Evolutionary conservation across 2,797 vertebrate genomes (phyloP).

Genomic region (Lepilemur septentrionalis): DNA sequence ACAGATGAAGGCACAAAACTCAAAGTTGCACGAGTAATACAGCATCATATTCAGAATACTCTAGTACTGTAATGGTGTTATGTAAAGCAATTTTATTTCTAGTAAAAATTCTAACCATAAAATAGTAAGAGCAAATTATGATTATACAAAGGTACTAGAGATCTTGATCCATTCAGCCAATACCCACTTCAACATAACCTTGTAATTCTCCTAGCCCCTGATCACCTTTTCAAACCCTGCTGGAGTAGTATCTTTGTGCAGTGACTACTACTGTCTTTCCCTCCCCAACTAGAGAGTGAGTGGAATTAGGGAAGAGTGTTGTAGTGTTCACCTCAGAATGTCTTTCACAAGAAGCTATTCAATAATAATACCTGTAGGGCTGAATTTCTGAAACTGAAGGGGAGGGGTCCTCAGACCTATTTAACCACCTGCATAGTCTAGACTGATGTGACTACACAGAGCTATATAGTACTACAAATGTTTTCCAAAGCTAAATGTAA

Average conservation of each 20-base stretch:
- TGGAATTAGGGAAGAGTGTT: background rate
- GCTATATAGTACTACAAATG: conserved; percentile 24
- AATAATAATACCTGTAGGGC: background rate
- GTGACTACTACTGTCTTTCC: background rate
- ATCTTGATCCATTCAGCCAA: background rate
- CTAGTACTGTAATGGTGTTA: background rate
- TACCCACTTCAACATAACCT: background rate
- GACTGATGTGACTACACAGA: background rate
- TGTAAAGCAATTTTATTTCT: background rate
- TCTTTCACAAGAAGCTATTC: background rate
- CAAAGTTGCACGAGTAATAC: background rate
- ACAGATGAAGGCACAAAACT: background rate
- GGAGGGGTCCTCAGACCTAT: background rate
- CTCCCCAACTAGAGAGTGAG: background rate
- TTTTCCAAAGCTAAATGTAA: conserved; percentile 69
- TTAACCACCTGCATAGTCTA: background rate
- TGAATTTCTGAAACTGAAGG: conserved; percentile 8
- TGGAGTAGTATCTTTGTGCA: background rate
- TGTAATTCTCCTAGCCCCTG: background rate
- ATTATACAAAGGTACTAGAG: background rate
- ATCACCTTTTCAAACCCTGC: background rate
- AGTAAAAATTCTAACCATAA: background rate
- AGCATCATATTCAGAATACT: background rate
- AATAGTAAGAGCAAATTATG: background rate
- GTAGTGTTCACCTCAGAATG: background rate